Conservation (phyloP, 2,113 vertebrate genomes). For the Hepsetus odoe region DNA sequence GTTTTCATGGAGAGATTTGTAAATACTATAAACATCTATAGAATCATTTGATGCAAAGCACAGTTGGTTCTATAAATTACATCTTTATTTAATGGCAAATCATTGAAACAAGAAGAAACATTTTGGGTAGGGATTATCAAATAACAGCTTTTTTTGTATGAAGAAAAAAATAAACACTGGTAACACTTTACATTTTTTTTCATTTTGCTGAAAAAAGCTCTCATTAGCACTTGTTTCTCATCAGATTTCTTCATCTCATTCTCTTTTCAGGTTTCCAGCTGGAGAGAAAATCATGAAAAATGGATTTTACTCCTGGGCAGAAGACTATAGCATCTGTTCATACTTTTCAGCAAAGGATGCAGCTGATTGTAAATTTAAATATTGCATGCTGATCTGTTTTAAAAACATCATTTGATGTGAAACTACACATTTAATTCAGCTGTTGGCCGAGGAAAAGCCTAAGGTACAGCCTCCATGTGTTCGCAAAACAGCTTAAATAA, state of each 20-base stretch:
- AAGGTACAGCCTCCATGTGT: no score
- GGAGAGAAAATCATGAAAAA: not conserved
- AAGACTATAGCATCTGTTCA: no score
- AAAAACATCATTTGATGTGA: not conserved
- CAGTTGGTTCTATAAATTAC: not conserved
- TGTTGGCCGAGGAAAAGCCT: not conserved
- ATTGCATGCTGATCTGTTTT: no score
- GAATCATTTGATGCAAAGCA: not conserved
- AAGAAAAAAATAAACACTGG: not conserved
- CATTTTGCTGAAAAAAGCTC: not conserved
- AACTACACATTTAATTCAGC: not conserved
- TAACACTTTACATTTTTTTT: not conserved
- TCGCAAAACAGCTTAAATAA: no score
- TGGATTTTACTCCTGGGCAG: not conserved
- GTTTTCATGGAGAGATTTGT: not conserved
- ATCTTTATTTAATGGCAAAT: no score
- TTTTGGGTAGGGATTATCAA: not conserved
- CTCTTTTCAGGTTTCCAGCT: not conserved
- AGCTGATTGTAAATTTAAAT: no score
- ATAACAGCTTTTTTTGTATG: not conserved
- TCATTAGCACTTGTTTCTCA: not conserved
- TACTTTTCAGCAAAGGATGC: no score
- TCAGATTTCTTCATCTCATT: not conserved
- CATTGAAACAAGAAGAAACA: not conserved
- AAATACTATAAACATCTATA: not conserved